Percentiles rank a stretch among this genome's conserved stretches.
Conservation (phyloP, 2,797 vertebrate genomes). For the Dromococcyx pavoninus region DNA sequence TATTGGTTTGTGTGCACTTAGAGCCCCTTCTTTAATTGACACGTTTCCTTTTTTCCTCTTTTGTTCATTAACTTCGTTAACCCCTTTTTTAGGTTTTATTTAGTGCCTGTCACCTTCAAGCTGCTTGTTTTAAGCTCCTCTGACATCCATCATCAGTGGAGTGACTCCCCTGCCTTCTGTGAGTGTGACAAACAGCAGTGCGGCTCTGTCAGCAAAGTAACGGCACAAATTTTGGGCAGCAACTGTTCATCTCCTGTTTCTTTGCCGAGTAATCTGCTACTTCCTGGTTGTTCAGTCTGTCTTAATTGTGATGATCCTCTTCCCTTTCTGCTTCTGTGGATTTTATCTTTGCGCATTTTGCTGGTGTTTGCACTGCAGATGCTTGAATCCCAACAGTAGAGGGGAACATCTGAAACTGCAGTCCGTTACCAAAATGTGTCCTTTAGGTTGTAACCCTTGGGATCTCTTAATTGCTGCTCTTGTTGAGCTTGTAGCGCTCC, state of each 20-base stretch:
- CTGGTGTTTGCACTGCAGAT: background rate
- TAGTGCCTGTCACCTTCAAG: background rate
- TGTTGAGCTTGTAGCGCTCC: background rate
- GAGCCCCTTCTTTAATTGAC: background rate
- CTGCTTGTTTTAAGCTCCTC: background rate
- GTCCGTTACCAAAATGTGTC: fast-evolving
- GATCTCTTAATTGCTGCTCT: fast-evolving
- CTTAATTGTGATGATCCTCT: fast-evolving
- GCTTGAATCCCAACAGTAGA: fast-evolving
- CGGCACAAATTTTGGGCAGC: background rate
- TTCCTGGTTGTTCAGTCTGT: fast-evolving
- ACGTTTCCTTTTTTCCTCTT: background rate
- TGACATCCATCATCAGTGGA: background rate
- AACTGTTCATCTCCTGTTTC: fast-evolving
- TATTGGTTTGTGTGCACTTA: background rate
- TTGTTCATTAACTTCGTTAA: background rate
- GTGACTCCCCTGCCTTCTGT: background rate
- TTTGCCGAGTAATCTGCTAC: fast-evolving
- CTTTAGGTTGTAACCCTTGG: background rate
- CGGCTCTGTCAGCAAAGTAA: background rate
- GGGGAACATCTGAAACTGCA: fast-evolving
- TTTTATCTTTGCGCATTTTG: fast-evolving
- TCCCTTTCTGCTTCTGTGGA: fast-evolving
- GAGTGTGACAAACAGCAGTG: fast-evolving
- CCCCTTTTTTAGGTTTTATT: background rate